Evolutionary conservation across 53 echinoderm and acorn worm species (phyloP).

Genomic region (Paracentrotus lividus): DNA sequence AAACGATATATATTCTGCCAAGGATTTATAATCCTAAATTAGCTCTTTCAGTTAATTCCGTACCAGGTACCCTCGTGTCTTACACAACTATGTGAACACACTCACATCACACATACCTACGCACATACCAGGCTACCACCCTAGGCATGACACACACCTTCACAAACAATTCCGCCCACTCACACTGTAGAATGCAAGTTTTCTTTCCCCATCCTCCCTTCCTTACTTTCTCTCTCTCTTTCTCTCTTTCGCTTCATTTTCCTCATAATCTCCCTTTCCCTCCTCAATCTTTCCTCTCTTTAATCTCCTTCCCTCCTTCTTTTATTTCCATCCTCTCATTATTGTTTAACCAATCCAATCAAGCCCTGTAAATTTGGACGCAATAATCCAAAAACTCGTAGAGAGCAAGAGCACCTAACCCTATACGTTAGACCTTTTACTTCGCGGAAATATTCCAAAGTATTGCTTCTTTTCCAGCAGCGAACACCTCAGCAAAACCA

Average conservation of each 20-base stretch:
- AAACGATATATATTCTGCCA: too few species aligned
- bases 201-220: not conserved
- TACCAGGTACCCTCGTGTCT: too few species aligned
- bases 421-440: not conserved
- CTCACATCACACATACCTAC: not conserved
- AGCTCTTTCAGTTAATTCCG: too few species aligned
- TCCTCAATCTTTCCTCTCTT: not conserved
- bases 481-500: not conserved
- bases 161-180: not conserved
- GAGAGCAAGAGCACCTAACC: too few species aligned
- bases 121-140: too few species aligned
- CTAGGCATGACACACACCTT: not conserved
- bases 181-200: too few species aligned
- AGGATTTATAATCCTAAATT: too few species aligned
- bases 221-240: not conserved
- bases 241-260: not conserved
- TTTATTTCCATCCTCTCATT: too few species aligned
- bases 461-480: not conserved
- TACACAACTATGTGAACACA: too few species aligned
- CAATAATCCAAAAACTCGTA: not conserved
- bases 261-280: not conserved
- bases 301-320: not conserved
- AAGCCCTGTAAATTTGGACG: not conserved
- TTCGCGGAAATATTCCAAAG: not conserved
- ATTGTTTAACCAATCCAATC: too few species aligned